Evolutionary conservation across 2,797 vertebrate genomes (phyloP).

Genomic region (Melanogrammus aeglefinus): DNA sequence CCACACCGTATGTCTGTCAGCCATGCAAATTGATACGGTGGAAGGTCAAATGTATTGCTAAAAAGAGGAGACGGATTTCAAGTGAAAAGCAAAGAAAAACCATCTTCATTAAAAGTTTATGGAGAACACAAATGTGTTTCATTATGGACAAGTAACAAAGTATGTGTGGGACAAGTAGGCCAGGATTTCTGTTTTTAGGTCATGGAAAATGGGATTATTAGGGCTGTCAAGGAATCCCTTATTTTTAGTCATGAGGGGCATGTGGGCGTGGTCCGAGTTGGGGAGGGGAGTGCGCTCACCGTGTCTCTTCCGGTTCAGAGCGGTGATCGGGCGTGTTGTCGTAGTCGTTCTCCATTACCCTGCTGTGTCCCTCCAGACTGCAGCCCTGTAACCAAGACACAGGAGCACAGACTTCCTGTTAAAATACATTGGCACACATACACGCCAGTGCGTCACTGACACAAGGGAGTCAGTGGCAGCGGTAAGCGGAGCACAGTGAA

Average conservation of each 20-base stretch:
- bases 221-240: not conserved
- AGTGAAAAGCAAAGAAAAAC: too few relatives aligned
- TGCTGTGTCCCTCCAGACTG: constrained; percentile 86
- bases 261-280: too few relatives aligned
- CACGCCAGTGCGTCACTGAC: not conserved
- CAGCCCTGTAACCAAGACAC: constrained; percentile 74
- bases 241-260: not conserved
- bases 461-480: not conserved
- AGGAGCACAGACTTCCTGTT: not conserved
- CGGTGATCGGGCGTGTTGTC: constrained; percentile 83
- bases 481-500: not conserved
- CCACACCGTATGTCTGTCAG: not conserved
- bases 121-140: too few relatives aligned
- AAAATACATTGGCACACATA: not conserved
- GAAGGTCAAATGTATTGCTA: not conserved
- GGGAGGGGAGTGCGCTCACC: constrained; percentile 65
- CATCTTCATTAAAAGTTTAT: too few relatives aligned
- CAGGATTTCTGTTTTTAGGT: too few relatives aligned
- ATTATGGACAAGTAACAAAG: too few relatives aligned
- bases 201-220: not conserved
- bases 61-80: not conserved
- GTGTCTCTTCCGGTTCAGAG: constrained; percentile 78
- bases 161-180: too few relatives aligned
- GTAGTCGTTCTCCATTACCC: constrained; percentile 85
- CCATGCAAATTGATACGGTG: not conserved